Base-by-base conservation (phyloP, 2,888 invertebrate genomes). In the Acleris cristana region DNA sequence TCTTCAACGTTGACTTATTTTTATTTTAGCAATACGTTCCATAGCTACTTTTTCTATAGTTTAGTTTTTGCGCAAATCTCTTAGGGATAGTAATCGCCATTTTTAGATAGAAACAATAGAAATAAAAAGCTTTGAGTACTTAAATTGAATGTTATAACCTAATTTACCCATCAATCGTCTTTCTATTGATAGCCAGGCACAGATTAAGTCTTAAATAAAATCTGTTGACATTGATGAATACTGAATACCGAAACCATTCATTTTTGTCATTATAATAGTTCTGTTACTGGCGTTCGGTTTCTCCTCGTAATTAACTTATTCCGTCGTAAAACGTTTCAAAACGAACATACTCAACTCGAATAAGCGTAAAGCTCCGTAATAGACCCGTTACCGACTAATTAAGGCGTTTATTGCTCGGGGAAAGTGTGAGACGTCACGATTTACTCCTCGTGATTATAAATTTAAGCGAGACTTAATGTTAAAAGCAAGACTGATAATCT, bases 401-500 rank as follows among this genome's bases (percentile, higher is more conserved):
- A 57, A 55, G 40, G 49, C 12, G 44, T 58, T 64, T 52, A 52
- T 51, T 51, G 51, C 51, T 19, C 58, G 57, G 34, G 48, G 19
- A 63, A 53, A 40, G 53, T 53, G 58, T 45, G 45, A 58, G 48
- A 26, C 58, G 58, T 21, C 62, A 48, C 54, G 48, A 58, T 63
- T 58, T 34, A 63, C 56, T 67, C 40, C 26, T 34, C 19, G 62
- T 52, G 54, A 54, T 58, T 58, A 58, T 67, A 67, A 58, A 63
- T 53, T 58, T 49, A 53, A 63, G 62, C 62, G 45, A 48, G 58
- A 63, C 57, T 26, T 34, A 45, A 68, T 59, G 23, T 51, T 51
- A 75, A 75, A 72, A 75, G 80, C 80, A 81, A 80, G 81, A 76
- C 75, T 79, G 82, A 82, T 87, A 85, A 87, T 85, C 85, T 82